Conservation (phyloP, 2,888 invertebrate species). For the Lamellibrachia satsuma region DNA sequence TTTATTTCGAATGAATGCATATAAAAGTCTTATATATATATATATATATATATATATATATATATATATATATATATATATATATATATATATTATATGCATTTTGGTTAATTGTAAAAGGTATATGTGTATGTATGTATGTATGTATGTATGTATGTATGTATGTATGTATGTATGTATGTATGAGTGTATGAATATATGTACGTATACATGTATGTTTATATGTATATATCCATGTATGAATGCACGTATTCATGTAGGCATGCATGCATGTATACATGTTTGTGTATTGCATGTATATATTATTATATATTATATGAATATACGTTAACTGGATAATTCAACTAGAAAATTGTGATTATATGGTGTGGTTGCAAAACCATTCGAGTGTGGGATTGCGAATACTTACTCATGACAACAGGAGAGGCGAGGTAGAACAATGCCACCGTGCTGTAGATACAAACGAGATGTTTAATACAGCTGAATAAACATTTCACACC, state of each 20-base stretch:
- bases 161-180: neutral
- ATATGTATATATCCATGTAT: neutral
- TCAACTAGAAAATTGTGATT: neutral
- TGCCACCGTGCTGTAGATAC: neutral
- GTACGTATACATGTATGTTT: neutral
- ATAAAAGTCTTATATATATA: too few relatives aligned
- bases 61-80: slow-evolving; percentile 22
- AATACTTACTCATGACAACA: neutral
- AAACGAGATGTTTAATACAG: neutral
- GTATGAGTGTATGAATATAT: neutral
- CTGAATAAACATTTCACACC: neutral
- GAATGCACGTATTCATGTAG: neutral
- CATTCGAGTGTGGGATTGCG: neutral
- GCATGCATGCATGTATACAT: neutral
- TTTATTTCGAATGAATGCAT: too few relatives aligned
- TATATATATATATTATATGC: neutral
- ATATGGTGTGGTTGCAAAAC: neutral
- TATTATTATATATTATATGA: neutral
- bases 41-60: too few relatives aligned
- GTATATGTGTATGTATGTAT: slow-evolving; percentile 19
- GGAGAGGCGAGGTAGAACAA: neutral
- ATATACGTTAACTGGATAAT: neutral
- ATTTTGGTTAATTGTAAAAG: neutral
- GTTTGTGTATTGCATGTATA: neutral
- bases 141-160: neutral